Percentiles rank a stretch among this genome's conserved stretches.
Evolutionary conservation across 2,113 vertebrate genomes (phyloP).

Genomic region (Salvelinus namaycush): DNA sequence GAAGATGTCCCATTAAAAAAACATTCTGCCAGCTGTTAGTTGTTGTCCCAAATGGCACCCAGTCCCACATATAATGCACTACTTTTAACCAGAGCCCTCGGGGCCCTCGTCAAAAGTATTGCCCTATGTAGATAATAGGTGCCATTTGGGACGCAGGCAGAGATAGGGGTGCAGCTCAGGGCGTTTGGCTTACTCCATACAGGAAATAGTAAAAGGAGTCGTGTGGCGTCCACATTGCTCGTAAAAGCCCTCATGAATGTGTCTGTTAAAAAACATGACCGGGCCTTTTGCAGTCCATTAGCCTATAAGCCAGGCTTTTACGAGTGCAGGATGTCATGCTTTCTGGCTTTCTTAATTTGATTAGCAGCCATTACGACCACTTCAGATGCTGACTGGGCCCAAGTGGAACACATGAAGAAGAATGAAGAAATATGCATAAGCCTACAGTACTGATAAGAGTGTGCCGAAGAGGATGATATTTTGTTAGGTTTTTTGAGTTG

Average conservation of each 20-base stretch:
- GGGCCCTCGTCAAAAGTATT: too few relatives aligned
- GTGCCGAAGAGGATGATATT: too few relatives aligned
- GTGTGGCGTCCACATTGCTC: not conserved
- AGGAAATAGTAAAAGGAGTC: not conserved
- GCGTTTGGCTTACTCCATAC: not conserved
- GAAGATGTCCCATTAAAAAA: too few relatives aligned
- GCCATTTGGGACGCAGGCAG: too few relatives aligned
- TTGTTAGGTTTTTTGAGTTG: too few relatives aligned
- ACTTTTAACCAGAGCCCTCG: too few relatives aligned
- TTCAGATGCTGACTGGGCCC: conserved; percentile 16
- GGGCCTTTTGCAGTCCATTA: conserved; percentile 29
- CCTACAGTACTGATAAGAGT: too few relatives aligned
- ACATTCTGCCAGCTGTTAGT: too few relatives aligned
- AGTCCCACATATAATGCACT: too few relatives aligned
- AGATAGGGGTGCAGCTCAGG: too few relatives aligned
- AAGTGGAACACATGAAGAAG: conserved; percentile 5
- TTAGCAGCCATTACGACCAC: conserved; percentile 35
- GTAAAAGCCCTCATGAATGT: conserved; percentile 11
- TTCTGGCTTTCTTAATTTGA: conserved; percentile 23
- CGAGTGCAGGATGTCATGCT: not conserved
- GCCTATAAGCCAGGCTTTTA: not conserved
- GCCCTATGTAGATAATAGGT: too few relatives aligned
- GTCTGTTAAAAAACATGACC: conserved; percentile 39
- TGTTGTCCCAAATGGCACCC: too few relatives aligned
- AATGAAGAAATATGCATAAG: conserved; percentile 3